Percentiles rank a stretch among this genome's conserved stretches.
Conservation (phyloP, 2,797 vertebrate species). For the Pempheris klunzingeri region DNA sequence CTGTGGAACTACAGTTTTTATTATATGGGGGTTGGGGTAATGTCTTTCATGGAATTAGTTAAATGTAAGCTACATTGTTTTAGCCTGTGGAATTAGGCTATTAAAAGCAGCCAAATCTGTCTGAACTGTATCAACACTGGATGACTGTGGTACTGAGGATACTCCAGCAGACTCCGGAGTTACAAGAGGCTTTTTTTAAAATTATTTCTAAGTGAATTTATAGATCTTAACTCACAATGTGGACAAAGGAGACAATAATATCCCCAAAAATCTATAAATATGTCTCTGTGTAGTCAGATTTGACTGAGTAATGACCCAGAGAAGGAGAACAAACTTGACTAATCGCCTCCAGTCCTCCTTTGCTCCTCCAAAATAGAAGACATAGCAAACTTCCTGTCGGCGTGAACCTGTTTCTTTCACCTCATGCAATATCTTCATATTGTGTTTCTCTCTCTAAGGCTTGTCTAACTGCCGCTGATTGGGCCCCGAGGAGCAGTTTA, state of each 20-base stretch:
- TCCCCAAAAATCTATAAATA: not conserved
- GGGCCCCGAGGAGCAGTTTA: constrained; percentile 18
- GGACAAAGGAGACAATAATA: not conserved
- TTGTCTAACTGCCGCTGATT: no score
- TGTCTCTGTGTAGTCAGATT: not conserved
- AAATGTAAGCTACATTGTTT: not conserved
- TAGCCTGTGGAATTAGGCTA: no score
- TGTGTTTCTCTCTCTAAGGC: not conserved
- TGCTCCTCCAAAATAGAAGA: not conserved
- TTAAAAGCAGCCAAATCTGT: no score
- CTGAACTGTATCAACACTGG: no score
- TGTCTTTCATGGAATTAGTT: not conserved
- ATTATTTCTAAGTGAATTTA: not conserved
- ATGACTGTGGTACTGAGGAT: not conserved
- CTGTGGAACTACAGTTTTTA: not conserved
- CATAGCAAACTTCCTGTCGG: not conserved
- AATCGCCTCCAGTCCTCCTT: no score
- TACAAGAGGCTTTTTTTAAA: no score
- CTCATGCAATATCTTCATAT: not conserved
- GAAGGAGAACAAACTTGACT: no score
- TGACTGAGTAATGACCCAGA: not conserved
- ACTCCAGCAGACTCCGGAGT: no score
- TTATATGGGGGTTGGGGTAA: not conserved
- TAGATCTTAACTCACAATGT: not conserved
- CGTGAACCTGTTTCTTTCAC: not conserved